Base-by-base conservation (phyloP, 2,797 vertebrate species). In the Platyrinchus mystaceus region DNA sequence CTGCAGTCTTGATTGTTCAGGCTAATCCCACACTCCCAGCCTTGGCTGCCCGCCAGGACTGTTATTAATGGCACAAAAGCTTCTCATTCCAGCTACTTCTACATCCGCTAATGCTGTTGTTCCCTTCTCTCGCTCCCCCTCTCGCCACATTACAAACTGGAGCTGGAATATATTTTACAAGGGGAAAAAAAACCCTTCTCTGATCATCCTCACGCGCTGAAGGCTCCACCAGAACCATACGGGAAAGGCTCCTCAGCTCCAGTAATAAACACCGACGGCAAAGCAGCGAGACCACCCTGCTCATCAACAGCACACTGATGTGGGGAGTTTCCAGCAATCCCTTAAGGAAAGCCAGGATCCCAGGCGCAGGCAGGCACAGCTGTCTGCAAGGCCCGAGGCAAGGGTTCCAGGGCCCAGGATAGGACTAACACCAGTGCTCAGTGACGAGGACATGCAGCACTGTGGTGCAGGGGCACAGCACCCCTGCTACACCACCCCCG, bases 21-120 rank as follows among this genome's bases (percentile, higher is more conserved):
- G 98, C 98, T 98, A 98, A 98, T 98, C 98, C 98, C 97, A 98
- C 97, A 98, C 98, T 98, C 98, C 97, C 97, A 98, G 98, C 98
- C 97, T 97, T 98, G 98, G 98, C 98, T 93, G 95, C 83, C 96
- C 88, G 98, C 98, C 99, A 99, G 97, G 87, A 79, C 98, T 98
- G 98, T 98, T 98, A 98, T 98, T 98, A 98, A 98, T 97, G 98
- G 98, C 98, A 99, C 98, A 98, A 99, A 98, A 98, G 98, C 98
- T 98, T 98, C 98, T 98, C 97, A 98, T 98, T 98, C 97, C 97
- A 98, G 98, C 97, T 98, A 97, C 98, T 93, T 95, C 95, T 78
- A 93, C 84, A 95, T 94, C 95, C 91, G 87, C 98, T 97, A 98
- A 97, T 96, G 95, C 96, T 93, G 96, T 91, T 90, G 92, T 96